phyloP scores from a whole-genome alignment of 1,140 invertebrate genomes.

The Saxidomus purpurata region DNA sequence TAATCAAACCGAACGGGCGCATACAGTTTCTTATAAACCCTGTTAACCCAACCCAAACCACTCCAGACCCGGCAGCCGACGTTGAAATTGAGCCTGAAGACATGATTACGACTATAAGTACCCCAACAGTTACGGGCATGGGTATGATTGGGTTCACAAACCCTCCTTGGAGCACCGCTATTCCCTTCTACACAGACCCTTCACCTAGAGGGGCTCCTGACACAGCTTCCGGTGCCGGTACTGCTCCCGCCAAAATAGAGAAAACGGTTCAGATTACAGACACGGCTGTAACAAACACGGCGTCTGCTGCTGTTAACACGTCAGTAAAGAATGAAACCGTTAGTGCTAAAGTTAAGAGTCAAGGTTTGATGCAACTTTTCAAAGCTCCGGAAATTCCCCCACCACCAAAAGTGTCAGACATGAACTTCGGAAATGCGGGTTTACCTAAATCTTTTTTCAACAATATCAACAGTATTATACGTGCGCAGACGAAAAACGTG shows the following conservation, averaged over 20 bases:
- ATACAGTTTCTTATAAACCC: slow-evolving; percentile 64
- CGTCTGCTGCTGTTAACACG: not conserved
- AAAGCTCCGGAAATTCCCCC: slow-evolving; percentile 31
- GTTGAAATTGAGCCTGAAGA: slow-evolving; percentile 50
- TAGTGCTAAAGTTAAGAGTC: not conserved
- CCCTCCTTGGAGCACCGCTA: not conserved
- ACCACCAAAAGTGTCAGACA: slow-evolving; percentile 26
- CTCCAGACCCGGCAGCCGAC: not conserved
- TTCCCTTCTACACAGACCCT: not conserved
- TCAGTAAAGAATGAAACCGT: not conserved
- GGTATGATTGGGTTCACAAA: not conserved
- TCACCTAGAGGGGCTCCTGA: not conserved
- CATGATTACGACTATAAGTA: not conserved
- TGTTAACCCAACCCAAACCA: not conserved
- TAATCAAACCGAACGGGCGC: slow-evolving; percentile 51
- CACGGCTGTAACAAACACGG: not conserved
- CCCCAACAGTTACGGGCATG: not conserved
- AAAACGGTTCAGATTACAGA: not conserved
- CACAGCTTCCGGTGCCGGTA: not conserved
- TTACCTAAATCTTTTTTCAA: slow-evolving; percentile 5
- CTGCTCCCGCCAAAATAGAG: not conserved
- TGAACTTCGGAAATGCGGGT: not conserved
- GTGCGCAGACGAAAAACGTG: not conserved
- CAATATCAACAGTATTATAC: not conserved
- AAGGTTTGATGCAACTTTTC: slow-evolving; percentile 39